Base-by-base conservation (phyloP, 2,113 vertebrate genomes). In the Rutilus rutilus region DNA sequence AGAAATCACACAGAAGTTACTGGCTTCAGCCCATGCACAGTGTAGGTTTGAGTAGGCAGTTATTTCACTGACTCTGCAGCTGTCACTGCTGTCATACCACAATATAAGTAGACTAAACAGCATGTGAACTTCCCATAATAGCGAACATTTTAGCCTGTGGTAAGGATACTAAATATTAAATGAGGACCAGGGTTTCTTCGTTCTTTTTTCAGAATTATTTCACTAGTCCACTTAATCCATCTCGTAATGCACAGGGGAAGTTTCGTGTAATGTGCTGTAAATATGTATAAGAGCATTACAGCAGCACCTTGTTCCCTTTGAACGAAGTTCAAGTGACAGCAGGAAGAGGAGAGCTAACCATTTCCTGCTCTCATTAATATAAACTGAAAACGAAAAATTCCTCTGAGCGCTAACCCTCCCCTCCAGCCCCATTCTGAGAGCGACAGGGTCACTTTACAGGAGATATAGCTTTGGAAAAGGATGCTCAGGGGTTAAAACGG, bases 311-410 rank as follows among this genome's bases (percentile, higher is more conserved):
- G 69, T 86, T 77, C 78, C 36, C 59, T 89, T 84, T 47, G 50
- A 91, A 88, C 87, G 78, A 86, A 89, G 89, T 88, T 87, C 71
- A 89, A 47, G 79, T 7, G 42, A 52, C n/a, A 82, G 83, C 77
- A 88, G 73, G 47, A 75, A 33, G 69, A 84, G 91, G 62, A 84
- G 86, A 83, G 69, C 64, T 2, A 67, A 88, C 90, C 90, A 90
- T 93, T 91, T 92, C 91, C 91, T 71, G 77, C 84, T 85, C 88
- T 89, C 90, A 94, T 93, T 93, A 94, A 93, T 92, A 90, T 91
- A 88, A 93, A 91, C 89, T 90, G 88, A 91, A 89, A 90, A 69
- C 86, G 88, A 90, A 90, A 88, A 90, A 89, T 86, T 52, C 81
- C 92, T 85, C 89, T 45, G 84, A 15, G 88, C 7, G 10, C 78